Conservation (phyloP, 2,888 invertebrate genomes). For the Dicycla oo region DNA sequence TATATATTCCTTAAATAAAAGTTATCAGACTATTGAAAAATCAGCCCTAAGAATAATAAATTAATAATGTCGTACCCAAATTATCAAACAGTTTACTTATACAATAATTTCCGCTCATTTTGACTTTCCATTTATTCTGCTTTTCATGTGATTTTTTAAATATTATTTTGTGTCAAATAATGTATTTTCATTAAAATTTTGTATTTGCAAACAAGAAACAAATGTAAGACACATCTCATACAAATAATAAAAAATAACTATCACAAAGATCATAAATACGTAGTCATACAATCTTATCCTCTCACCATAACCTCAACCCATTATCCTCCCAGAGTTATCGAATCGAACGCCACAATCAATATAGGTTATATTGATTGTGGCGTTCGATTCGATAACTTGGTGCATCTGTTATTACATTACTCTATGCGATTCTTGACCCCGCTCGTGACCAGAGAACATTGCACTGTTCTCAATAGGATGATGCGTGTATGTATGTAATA, state of each 20-base stretch:
- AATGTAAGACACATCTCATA: too few relatives aligned
- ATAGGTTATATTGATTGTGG: too few relatives aligned
- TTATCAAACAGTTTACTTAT: background rate
- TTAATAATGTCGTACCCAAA: too few relatives aligned
- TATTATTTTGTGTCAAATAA: background rate
- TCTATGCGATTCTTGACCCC: constrained; percentile 87
- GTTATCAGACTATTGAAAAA: too few relatives aligned
- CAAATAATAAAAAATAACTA: background rate
- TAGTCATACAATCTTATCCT: constrained; percentile 18
- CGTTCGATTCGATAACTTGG: too few relatives aligned
- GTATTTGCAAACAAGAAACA: background rate
- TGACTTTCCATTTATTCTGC: background rate
- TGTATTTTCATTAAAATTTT: background rate
- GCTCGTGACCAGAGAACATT: constrained; percentile 87
- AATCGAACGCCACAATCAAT: constrained; percentile 37
- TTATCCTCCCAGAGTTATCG: constrained; percentile 41
- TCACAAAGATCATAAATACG: background rate
- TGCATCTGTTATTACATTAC: constrained; percentile 57
- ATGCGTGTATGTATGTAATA: constrained; percentile 59
- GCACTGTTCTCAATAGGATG: constrained; percentile 86
- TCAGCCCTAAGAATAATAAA: too few relatives aligned
- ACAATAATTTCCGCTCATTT: background rate
- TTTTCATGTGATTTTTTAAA: background rate
- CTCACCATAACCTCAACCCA: constrained; percentile 18
- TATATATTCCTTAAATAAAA: too few relatives aligned